These are phyloP conservation scores for Epirrhoe alternata DNA, from an alignment of 2,888 invertebrate genomes.

Conservation along the genomic window DNA sequence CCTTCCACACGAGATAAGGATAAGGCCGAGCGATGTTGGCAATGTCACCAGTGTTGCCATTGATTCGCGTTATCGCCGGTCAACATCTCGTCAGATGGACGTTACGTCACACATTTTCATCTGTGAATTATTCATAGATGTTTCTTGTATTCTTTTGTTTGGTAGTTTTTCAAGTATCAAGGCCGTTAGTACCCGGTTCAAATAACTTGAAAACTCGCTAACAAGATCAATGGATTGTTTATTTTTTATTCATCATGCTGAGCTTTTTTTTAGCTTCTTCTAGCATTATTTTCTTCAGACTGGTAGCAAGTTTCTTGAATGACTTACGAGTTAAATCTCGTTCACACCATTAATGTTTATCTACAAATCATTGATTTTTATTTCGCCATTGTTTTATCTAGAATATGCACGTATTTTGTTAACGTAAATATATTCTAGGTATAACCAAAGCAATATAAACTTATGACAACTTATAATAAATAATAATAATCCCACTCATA, in stretches of 20 bases:
- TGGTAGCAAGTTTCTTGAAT: not conserved
- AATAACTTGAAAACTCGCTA: not conserved
- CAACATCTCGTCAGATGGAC: constrained; percentile 49
- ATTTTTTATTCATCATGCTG: not conserved
- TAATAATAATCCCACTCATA: no score
- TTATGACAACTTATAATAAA: not conserved
- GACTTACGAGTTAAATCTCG: not conserved
- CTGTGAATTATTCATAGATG: constrained; percentile 13
- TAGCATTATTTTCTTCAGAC: not conserved
- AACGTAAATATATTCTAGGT: not conserved
- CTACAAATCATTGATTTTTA: not conserved
- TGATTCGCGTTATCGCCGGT: constrained; percentile 68
- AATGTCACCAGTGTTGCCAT: constrained; percentile 34
- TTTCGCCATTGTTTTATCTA: not conserved
- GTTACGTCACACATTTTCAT: constrained; percentile 30
- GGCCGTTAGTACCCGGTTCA: constrained; percentile 12
- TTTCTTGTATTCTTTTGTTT: constrained; percentile 19
- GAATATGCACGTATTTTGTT: not conserved
- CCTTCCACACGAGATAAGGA: constrained; percentile 79
- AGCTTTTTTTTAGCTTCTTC: not conserved
- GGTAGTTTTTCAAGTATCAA: constrained; percentile 25
- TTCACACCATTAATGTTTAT: not conserved
- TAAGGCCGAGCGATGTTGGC: constrained; percentile 61
- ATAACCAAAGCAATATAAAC: not conserved
- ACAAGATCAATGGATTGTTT: not conserved